A percentile compares a stretch with the other conserved stretches of the same genome.
Conservation (phyloP, 2,888 invertebrate species). For the Crioceris asparagi region DNA sequence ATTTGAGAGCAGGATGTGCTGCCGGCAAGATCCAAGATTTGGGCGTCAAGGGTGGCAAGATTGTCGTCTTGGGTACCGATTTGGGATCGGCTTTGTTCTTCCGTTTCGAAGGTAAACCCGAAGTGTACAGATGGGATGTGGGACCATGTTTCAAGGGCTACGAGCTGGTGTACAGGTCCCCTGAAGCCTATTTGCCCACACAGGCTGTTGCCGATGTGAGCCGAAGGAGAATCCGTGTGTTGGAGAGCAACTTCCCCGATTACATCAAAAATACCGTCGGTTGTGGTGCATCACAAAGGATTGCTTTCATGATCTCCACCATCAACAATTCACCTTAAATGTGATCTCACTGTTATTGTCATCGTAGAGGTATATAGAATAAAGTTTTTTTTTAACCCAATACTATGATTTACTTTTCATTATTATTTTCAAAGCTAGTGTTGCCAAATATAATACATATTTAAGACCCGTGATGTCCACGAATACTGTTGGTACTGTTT, state of each 20-base stretch:
- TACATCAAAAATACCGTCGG: constrained; percentile 51
- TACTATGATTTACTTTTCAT: no score
- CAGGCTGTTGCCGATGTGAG: constrained; percentile 48
- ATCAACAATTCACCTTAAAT: constrained; percentile 7
- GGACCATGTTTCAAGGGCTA: constrained; percentile 38
- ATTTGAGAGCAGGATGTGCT: constrained; percentile 48
- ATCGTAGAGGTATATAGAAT: no score
- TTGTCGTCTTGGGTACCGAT: constrained; percentile 53
- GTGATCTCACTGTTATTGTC: constrained; percentile 13
- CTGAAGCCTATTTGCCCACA: constrained; percentile 45
- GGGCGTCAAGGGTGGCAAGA: constrained; percentile 46
- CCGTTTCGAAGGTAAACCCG: constrained; percentile 47
- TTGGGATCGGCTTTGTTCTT: constrained; percentile 48
- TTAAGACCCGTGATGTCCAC: no score
- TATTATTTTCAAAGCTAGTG: no score
- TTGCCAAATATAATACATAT: no score
- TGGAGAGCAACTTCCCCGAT: constrained; percentile 55
- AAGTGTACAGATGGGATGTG: constrained; percentile 50
- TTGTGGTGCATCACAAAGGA: constrained; percentile 48
- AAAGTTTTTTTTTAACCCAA: no score
- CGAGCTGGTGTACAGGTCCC: constrained; percentile 43
- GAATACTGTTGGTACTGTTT: no score
- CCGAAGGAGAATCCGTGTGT: constrained; percentile 45
- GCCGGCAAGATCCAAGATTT: constrained; percentile 42
- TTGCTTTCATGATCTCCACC: constrained; percentile 27